Conservation (phyloP, 2,888 invertebrate genomes). For the Uloborus plumipes region DNA sequence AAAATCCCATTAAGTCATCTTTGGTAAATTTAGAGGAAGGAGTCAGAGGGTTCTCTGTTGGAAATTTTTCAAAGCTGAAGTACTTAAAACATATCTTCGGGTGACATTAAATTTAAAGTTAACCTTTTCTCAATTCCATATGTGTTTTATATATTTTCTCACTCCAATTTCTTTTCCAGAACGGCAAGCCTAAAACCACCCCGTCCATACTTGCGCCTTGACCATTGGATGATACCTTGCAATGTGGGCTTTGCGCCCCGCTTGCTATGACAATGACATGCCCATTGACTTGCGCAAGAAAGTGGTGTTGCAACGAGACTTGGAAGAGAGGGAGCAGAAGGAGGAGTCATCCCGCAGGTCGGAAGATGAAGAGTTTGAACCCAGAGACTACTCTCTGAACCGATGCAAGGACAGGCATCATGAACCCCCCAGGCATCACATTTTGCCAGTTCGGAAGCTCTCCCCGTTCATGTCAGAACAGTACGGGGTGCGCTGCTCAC, state of each 20-base stretch:
- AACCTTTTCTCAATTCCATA: too few species aligned
- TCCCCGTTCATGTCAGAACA: constrained; percentile 41
- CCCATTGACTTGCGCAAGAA: constrained; percentile 62
- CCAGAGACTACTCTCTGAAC: constrained; percentile 7
- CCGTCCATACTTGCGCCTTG: neutral
- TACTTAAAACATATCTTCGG: too few species aligned
- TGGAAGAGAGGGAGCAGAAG: neutral
- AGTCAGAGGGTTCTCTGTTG: too few species aligned
- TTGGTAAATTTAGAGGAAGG: too few species aligned
- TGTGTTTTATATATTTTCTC: too few species aligned
- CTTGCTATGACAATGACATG: constrained; percentile 39
- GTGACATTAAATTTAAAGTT: too few species aligned
- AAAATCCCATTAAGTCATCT: too few species aligned
- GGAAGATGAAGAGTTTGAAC: neutral
- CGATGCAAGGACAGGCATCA: constrained; percentile 15
- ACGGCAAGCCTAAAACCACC: too few species aligned
- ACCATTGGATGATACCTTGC: constrained; percentile 49
- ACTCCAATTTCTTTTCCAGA: too few species aligned
- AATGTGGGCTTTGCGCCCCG: constrained; percentile 56
- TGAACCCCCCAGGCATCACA: neutral
- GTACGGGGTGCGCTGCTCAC: constrained; percentile 22
- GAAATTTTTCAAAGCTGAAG: too few species aligned
- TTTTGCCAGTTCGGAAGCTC: constrained; percentile 16
- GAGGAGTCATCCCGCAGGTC: constrained; percentile 2
- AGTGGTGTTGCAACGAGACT: constrained; percentile 41